A percentile compares a stretch with the other conserved stretches of the same genome.
Conservation (phyloP, 2,113 vertebrate genomes). For the Pseudorectes ferrugineus region DNA sequence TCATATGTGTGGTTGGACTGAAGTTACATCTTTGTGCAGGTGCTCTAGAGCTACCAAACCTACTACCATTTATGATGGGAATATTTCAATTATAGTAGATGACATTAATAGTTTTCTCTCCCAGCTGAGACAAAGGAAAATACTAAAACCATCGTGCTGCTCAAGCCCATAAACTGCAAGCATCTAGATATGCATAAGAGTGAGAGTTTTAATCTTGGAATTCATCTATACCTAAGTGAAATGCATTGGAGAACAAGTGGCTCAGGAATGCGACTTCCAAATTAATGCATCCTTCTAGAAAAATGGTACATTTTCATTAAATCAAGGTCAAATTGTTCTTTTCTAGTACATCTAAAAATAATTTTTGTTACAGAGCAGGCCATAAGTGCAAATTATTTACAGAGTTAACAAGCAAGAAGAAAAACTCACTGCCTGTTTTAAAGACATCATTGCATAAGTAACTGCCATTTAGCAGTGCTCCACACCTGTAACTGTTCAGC, state of each 20-base stretch:
- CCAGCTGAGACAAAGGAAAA: neutral
- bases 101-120: neutral
- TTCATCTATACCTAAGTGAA: neutral
- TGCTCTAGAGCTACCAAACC: neutral
- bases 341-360: neutral
- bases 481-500: slow-evolving; percentile 1
- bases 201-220: neutral
- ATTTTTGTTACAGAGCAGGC: neutral
- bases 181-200: neutral
- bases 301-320: neutral
- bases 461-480: neutral
- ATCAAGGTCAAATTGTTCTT: neutral
- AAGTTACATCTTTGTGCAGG: neutral
- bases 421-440: neutral
- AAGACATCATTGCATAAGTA: neutral
- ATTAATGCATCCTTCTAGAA: neutral
- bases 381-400: slow-evolving; percentile 1
- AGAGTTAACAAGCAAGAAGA: neutral
- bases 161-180: neutral
- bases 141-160: neutral
- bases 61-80: neutral
- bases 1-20: neutral
- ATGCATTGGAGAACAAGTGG: neutral
- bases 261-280: neutral
- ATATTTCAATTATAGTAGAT: neutral